A percentile compares a stretch with the other conserved stretches of the same genome.
Evolutionary conservation across 2,113 vertebrate species (phyloP).

Genomic region (Tamias sibiricus): DNA sequence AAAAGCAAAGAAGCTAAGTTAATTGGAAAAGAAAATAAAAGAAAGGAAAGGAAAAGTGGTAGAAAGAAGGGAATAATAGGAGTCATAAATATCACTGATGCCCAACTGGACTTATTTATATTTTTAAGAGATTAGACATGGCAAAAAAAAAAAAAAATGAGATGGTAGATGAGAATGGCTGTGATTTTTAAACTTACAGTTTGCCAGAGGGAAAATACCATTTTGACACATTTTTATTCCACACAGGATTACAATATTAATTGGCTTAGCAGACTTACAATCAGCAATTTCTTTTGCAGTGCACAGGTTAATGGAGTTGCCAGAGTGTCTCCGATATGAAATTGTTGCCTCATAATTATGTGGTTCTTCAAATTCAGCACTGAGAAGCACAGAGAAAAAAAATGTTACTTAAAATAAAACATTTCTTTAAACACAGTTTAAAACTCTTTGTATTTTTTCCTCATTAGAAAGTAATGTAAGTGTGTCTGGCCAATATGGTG

Average conservation of each 20-base stretch:
- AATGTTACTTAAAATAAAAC: conserved; percentile 38
- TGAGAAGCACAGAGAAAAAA: conserved; percentile 75
- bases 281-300: conserved; percentile 76
- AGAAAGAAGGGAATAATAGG: background rate
- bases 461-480: conserved; percentile 16
- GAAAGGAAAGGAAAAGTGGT: background rate
- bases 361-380: conserved; percentile 81
- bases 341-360: conserved; percentile 81
- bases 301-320: conserved; percentile 75
- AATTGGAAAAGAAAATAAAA: background rate
- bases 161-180: background rate
- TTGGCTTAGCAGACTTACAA: conserved; percentile 73
- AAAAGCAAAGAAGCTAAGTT: background rate
- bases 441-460: background rate
- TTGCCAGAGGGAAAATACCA: background rate
- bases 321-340: conserved; percentile 79
- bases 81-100: background rate
- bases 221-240: conserved; percentile 55
- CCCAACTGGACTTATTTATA: background rate
- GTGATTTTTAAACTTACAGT: background rate
- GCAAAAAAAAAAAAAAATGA: background rate
- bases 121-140: background rate
- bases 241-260: conserved; percentile 9
- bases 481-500: background rate
- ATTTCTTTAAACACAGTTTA: conserved; percentile 57